Evolutionary conservation across 2,888 invertebrate genomes (phyloP).

Genomic region (Amiota mariae): DNA sequence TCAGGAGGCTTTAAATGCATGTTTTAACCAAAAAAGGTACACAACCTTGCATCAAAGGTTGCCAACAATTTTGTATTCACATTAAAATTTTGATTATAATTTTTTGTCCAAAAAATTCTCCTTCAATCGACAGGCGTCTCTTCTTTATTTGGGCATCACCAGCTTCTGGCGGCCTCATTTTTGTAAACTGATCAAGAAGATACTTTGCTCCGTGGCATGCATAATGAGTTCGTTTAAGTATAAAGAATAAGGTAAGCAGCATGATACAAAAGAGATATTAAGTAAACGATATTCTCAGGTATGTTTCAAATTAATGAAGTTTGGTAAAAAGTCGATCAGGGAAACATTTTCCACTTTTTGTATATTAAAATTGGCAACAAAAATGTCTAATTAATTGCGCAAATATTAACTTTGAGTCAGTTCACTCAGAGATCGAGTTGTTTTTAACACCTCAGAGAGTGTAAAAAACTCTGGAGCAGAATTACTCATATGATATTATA

Average conservation of each 20-base stretch:
- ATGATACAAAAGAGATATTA: too few relatives aligned
- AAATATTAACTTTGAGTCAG: conserved; percentile 4
- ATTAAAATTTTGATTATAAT: too few relatives aligned
- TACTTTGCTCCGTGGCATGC: not conserved
- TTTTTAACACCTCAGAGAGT: conserved; percentile 11
- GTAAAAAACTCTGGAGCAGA: too few relatives aligned
- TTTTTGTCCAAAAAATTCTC: too few relatives aligned
- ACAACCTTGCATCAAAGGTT: not conserved
- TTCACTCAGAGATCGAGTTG: not conserved
- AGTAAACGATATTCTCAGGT: too few relatives aligned
- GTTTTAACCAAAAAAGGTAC: conserved; percentile 5
- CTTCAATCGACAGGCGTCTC: not conserved
- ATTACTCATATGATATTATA: too few relatives aligned
- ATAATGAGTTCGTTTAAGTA: not conserved
- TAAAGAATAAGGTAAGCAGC: too few relatives aligned
- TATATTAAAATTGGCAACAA: not conserved
- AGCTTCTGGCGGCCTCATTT: not conserved
- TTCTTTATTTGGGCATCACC: not conserved
- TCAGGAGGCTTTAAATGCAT: not conserved
- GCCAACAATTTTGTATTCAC: too few relatives aligned
- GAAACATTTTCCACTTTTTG: not conserved
- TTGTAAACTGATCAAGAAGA: not conserved
- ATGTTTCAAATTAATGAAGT: not conserved
- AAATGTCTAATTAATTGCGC: not conserved
- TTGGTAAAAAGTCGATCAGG: not conserved